Conservation (phyloP, 2,888 invertebrate genomes). For the Epirrhoe tristata region DNA sequence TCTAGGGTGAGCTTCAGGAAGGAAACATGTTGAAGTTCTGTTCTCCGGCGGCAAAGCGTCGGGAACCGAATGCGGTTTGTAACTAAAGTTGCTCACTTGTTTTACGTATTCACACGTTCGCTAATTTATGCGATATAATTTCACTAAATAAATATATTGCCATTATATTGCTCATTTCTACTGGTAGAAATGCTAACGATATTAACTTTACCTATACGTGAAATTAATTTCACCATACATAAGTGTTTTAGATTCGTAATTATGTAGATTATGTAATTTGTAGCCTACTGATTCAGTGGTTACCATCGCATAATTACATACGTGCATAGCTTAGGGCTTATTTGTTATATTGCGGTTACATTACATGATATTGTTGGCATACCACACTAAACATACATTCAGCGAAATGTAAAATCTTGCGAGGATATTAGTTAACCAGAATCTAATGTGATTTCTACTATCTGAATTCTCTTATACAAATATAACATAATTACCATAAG, state of each 20-base stretch:
- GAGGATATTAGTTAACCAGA: constrained; percentile 4
- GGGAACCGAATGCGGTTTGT: constrained; percentile 81
- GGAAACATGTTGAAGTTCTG: constrained; percentile 87
- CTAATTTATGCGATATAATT: constrained; percentile 43
- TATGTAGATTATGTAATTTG: constrained; percentile 1
- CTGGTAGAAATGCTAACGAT: constrained; percentile 20
- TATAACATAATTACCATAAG: constrained; percentile 10
- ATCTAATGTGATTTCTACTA: not conserved
- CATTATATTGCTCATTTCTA: constrained; percentile 18
- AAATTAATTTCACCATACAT: constrained; percentile 9
- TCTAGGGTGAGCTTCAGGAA: constrained; percentile 57
- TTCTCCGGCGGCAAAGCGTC: constrained; percentile 84
- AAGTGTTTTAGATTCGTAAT: not conserved
- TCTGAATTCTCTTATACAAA: not conserved
- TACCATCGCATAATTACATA: not conserved
- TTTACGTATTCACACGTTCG: constrained; percentile 39
- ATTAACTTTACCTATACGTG: constrained; percentile 20
- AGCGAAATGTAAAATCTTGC: constrained; percentile 1
- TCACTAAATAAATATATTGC: constrained; percentile 34
- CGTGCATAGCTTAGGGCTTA: not conserved
- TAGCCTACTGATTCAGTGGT: not conserved
- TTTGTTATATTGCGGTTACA: not conserved
- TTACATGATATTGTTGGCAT: not conserved
- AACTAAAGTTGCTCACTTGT: constrained; percentile 53
- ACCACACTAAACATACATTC: not conserved